Base-by-base conservation (phyloP, 2,797 vertebrate species). In the Spheniscus humboldti region DNA sequence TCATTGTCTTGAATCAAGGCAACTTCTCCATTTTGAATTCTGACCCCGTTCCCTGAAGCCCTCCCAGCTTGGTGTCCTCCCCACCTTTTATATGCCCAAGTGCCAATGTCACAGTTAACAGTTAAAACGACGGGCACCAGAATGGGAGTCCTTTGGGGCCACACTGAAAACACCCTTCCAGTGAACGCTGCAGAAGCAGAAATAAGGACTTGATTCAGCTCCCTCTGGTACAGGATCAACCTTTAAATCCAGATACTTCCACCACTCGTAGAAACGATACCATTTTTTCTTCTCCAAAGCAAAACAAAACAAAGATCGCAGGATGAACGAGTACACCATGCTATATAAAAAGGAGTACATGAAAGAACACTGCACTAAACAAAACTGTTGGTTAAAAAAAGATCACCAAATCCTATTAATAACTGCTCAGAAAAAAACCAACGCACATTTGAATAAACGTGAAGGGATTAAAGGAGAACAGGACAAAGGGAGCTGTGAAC, bases 311-410 rank as follows among this genome's bases (percentile, higher is more conserved):
- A 52, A 50, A 66, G 69, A 68, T 11, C 35, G 17, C 13, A 63
- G 50, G 37, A 73, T 56, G 47, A 94, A 45, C 2, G 2, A 81
- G 14, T n/a, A 33, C 15, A 22, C 27, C 7, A 9, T 6, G 43
- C 13, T 69, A 16, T 1, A 18, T 25, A 5, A 37, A 57, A 41
- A 53, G 6, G 4, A 53, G 27, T 8, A 57, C 0, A 0, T 24
- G 47, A 83, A 76, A 37, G 14, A 95, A 77, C 6, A 41, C 0
- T 2, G 22, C 39, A 67, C 23, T 71, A 27, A 72, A 83, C 27
- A 57, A n/a, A 75, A 71, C 31, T 53, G 10, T 23, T 27, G 30
- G 39, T 72, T 81, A 59, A 84, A 76, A 74, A 45, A 2, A 18
- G 1, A 39, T 52, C 53, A 56, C 13, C 15, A 71, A 90, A 55